Base-by-base conservation (phyloP, 92 coral and sea anemone species). In the Epizoanthus rinbou region DNA sequence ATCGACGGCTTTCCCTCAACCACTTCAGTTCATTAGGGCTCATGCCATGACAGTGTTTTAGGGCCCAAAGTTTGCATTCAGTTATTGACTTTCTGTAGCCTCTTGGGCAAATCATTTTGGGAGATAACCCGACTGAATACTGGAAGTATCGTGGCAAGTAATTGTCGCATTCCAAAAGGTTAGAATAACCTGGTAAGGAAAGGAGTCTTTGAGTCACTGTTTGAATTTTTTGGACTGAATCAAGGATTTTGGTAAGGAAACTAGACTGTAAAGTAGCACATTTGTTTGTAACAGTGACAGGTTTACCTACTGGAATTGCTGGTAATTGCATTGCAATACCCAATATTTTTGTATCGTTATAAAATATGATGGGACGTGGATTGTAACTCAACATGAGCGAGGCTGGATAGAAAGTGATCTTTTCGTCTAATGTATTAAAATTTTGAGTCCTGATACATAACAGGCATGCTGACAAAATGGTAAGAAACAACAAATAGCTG, bases 101-200 rank as follows among this genome's bases (percentile, higher is more conserved):
- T 21, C 33, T 62, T 19, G 67, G 67, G 24, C 67, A 62, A 19
- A 8, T 22, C 67, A 62, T 63, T 4, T 13, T 63, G 14, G 68
- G 28, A 7, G 35, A 22, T 18, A 63, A 10, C 13, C 68, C 35
- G 3, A 28, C 28, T 0, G 31, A 22, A 0, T 63, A 63, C 13
- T 19, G 25, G 3, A 18, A 21, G 2, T 19, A 19, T 9, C 35
- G 25, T 3, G 68, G 31, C 1, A 63, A 3, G 10, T 63, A 63
- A 63, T 45, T 45, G 11, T 45, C 52, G 52, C 52, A 75, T 15
- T 75, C 81, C 8, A 75, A 54, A 31, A 75, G 69, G 22, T 75
- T 75, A 0, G 68, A 75, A 18, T 75, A 75, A 8, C 81, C 69
- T 75, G 81, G 69, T 17, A 75, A 58, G 0, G 81, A 75, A 57